Conservation (phyloP, 1,140 invertebrate species). For the Phortica variegata region DNA sequence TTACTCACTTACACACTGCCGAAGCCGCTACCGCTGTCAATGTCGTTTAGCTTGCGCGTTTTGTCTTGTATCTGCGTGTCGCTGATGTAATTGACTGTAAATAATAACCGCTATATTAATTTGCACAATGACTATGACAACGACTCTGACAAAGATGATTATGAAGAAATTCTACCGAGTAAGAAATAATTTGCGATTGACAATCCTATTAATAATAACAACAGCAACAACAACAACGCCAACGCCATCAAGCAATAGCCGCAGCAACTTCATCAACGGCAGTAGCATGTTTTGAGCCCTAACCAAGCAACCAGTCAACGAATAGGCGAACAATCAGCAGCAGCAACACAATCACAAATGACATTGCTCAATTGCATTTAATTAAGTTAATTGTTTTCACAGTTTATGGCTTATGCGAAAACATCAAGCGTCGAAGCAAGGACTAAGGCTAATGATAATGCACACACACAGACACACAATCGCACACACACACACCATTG, state of each 20-base stretch:
- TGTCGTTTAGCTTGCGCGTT: conserved; percentile 8
- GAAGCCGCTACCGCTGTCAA: too few relatives aligned
- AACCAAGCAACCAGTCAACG: conserved; percentile 6
- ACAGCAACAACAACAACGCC: conserved; percentile 9
- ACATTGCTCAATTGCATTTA: conserved; percentile 54
- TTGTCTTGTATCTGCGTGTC: neutral
- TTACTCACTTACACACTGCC: conserved; percentile 25
- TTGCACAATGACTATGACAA: conserved; percentile 30
- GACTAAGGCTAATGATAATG: too few relatives aligned
- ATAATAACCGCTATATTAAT: conserved; percentile 55
- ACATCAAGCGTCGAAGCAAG: too few relatives aligned
- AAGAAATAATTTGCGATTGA: conserved; percentile 41
- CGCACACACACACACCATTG: conserved; percentile 1
- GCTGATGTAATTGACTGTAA: conserved; percentile 50
- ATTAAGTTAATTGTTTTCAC: conserved; percentile 52
- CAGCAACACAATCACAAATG: conserved; percentile 46
- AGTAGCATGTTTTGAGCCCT: too few relatives aligned
- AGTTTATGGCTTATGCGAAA: conserved; percentile 42
- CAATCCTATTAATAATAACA: conserved; percentile 52
- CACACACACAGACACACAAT: conserved; percentile 6
- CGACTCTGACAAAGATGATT: conserved; percentile 35
- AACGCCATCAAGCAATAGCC: conserved; percentile 1
- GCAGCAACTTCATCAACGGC: conserved; percentile 12
- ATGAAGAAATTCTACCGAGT: conserved; percentile 15
- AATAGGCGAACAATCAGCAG: conserved; percentile 17